Evolutionary conservation across 2,888 invertebrate species (phyloP).

Genomic region (Oscheius sp.): DNA sequence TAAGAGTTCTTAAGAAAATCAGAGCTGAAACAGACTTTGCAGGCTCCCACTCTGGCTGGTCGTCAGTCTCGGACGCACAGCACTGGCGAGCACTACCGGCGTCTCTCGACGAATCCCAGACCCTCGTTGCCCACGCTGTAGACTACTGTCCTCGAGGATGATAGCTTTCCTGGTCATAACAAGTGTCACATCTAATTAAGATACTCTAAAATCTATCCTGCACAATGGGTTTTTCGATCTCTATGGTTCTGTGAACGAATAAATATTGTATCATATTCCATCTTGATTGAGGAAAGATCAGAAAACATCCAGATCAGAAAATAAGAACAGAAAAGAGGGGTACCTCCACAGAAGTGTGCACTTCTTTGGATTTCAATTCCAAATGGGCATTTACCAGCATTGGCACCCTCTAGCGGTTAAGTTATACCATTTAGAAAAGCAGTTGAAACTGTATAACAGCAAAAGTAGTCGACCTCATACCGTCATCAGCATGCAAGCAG

Average conservation of each 20-base stretch:
- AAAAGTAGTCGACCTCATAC: too few species aligned
- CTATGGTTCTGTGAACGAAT: conserved; percentile 16
- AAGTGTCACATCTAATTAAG: conserved; percentile 9
- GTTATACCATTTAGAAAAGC: too few species aligned
- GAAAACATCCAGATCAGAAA: background rate
- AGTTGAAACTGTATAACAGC: too few species aligned
- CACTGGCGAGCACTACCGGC: conserved; percentile 30
- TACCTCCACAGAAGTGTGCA: too few species aligned
- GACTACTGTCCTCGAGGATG: conserved; percentile 13
- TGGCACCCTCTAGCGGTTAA: too few species aligned
- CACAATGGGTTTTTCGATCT: conserved; percentile 27
- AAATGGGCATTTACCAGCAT: too few species aligned
- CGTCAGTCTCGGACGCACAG: conserved; percentile 31
- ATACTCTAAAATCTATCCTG: conserved; percentile 9
- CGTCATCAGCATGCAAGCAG: background rate
- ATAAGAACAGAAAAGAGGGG: too few species aligned
- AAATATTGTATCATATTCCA: background rate
- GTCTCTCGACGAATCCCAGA: conserved; percentile 31
- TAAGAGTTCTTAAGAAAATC: background rate
- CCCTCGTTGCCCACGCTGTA: conserved; percentile 31
- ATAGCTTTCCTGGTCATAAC: conserved; percentile 1
- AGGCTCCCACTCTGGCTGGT: conserved; percentile 30
- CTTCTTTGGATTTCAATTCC: too few species aligned
- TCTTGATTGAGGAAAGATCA: background rate
- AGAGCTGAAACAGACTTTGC: background rate